Base-by-base conservation (phyloP, 2,888 invertebrate genomes). In the Chironomus tentans region DNA sequence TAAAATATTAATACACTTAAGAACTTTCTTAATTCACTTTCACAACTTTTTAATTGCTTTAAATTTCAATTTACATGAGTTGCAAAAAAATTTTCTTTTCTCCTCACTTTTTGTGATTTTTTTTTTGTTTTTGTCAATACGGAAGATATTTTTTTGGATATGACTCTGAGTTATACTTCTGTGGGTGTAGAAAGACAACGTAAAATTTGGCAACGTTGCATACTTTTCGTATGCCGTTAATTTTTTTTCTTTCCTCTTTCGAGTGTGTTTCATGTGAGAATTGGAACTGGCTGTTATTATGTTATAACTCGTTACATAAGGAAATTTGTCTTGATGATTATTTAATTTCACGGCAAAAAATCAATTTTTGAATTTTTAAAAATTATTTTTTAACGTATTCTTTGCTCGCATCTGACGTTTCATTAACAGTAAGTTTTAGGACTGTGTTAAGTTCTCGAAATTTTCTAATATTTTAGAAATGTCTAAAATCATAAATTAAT, bases 31-130 rank as follows among this genome's bases (percentile, higher is more conserved):
- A 21, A 65, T 65, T 24, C 65, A 65, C 65, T 65, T 65, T 56
- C 21, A 22, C 65, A 65, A 65, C 22, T 65, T 24, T 65, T 65
- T 24, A 65, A 65, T 65, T 65, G 65, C 65, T 65, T 65, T 65
- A 22, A 24, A 24, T 65, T 65, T 65, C 24, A 24, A 38, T 38
- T 38, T 38, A 38, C 22, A 13, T 12, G 24, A 65, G 24, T 21
- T 65, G 24, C 18, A 24, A 24, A 15, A 50, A 15, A 15, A 15
- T 56, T 18, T n/a, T 15, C 56, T 56, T 7, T 56, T 56, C 15
- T 38, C 38, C 56, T 38, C 38, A 38, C 10, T 38, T 38, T 38
- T 38, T 38, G 38, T 38, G 38, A 56, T 18, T 56, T 4, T 65
- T 65, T 22, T 62, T 65, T 65, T 65, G 22, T 21, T 21, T 24